A percentile compares a stretch with the other conserved stretches of the same genome.
phyloP scores from a whole-genome alignment of 1,140 invertebrate species.

The Pseudomyrmex sp. region DNA sequence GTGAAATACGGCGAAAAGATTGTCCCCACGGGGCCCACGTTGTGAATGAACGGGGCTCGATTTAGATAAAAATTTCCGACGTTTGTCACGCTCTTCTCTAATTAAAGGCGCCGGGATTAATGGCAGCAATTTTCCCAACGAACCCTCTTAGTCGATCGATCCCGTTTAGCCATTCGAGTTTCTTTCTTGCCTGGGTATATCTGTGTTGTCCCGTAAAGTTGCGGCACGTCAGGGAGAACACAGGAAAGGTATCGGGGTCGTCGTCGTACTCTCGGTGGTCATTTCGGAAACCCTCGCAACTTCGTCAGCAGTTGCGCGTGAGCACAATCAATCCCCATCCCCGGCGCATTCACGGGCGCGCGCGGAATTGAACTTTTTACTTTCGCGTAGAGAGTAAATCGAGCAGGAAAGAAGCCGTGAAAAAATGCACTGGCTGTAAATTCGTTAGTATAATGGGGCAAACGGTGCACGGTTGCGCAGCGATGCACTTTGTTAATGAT shows the following conservation, averaged over 20 bases:
- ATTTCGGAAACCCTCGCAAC: background rate
- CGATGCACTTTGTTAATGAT: conserved; percentile 17
- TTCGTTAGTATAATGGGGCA: conserved; percentile 24
- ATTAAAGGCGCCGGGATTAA: conserved; percentile 73
- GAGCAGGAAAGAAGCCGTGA: background rate
- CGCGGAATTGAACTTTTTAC: conserved; percentile 60
- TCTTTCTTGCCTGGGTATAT: conserved; percentile 27
- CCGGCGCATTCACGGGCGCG: background rate
- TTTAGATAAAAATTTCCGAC: conserved; percentile 76
- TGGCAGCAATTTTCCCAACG: conserved; percentile 62
- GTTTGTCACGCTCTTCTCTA: conserved; percentile 73
- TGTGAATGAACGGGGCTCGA: conserved; percentile 37
- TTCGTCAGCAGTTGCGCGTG: background rate
- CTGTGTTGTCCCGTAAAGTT: conserved; percentile 5
- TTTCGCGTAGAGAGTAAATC: conserved; percentile 22
- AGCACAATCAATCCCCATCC: background rate
- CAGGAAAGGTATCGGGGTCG: background rate
- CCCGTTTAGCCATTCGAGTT: conserved; percentile 40
- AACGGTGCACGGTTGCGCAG: background rate
- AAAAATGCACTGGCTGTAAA: conserved; percentile 2
- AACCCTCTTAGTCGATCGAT: conserved; percentile 46
- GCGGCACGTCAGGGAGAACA: background rate
- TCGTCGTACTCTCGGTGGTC: conserved; percentile 4
- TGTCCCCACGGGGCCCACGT: conserved; percentile 44
- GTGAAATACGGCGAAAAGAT: conserved; percentile 74